Evolutionary conservation across 2,113 vertebrate species (phyloP).

Genomic region (Peucedramus taeniatus): DNA sequence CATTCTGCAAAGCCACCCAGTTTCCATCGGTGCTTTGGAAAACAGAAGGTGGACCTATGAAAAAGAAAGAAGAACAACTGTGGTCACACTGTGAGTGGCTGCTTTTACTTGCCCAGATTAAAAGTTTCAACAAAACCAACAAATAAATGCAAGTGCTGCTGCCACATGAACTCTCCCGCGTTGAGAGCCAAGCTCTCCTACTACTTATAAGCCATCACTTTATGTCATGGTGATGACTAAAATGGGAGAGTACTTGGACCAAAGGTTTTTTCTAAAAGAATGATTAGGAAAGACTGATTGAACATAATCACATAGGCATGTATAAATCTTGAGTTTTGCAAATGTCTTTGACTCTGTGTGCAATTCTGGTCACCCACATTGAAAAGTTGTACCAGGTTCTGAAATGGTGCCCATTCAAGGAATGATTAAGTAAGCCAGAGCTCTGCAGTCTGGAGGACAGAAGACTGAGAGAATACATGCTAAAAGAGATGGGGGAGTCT

Average conservation of each 20-base stretch:
- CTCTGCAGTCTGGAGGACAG: neutral
- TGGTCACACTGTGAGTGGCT: neutral
- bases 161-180: neutral
- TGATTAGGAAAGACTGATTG: neutral
- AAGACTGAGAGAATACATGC: neutral
- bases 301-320: neutral
- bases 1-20: conserved; percentile 88
- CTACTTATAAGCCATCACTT: neutral
- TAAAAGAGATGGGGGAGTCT: neutral
- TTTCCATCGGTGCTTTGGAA: conserved; percentile 91
- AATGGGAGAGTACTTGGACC: neutral
- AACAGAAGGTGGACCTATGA: conserved; percentile 69
- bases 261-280: neutral
- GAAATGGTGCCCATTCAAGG: neutral
- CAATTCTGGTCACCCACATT: neutral
- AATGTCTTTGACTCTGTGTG: neutral
- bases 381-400: neutral
- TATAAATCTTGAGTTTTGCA: neutral
- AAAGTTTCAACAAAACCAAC: neutral
- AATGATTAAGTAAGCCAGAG: neutral
- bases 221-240: neutral
- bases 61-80: neutral
- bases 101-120: neutral
- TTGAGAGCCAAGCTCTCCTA: neutral
- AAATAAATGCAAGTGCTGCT: neutral